These are phyloP conservation scores for Drosophila jambulina DNA, from an alignment of 1,140 invertebrate genomes.

Conservation along the genomic window DNA sequence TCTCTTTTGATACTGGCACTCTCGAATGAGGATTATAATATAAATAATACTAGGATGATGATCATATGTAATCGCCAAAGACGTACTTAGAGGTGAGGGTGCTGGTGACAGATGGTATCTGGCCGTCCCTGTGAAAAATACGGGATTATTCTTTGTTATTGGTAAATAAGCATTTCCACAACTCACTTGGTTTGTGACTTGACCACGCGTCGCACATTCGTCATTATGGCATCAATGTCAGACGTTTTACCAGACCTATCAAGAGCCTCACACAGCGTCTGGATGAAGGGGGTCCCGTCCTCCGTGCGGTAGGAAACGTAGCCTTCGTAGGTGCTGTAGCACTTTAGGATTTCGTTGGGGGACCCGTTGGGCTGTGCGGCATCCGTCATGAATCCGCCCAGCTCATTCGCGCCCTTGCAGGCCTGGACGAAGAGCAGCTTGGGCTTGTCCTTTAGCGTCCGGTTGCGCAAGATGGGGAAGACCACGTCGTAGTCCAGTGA, in stretches of 20 bases:
- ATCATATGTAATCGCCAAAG: conserved; percentile 73
- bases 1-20: neutral
- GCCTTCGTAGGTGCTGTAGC: conserved; percentile 82
- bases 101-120: conserved; percentile 79
- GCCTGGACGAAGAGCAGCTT: conserved; percentile 81
- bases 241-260: conserved; percentile 38
- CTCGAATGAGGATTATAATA: neutral
- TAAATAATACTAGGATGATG: conserved; percentile 9
- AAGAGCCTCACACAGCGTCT: conserved; percentile 67
- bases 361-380: conserved; percentile 50
- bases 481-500: conserved; percentile 72
- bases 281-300: conserved; percentile 75
- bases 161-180: neutral
- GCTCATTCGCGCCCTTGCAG: conserved; percentile 66
- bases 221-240: conserved; percentile 65
- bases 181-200: conserved; percentile 66
- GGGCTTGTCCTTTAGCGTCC: conserved; percentile 65
- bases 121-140: conserved; percentile 55
- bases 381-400: conserved; percentile 66
- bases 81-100: conserved; percentile 72
- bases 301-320: conserved; percentile 75
- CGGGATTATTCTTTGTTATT: neutral
- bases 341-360: conserved; percentile 78
- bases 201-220: conserved; percentile 46
- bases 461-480: conserved; percentile 73